A percentile compares a stretch with the other conserved stretches of the same genome.
phyloP scores from a whole-genome alignment of 2,797 vertebrate genomes.

The Ataeniobius toweri region DNA sequence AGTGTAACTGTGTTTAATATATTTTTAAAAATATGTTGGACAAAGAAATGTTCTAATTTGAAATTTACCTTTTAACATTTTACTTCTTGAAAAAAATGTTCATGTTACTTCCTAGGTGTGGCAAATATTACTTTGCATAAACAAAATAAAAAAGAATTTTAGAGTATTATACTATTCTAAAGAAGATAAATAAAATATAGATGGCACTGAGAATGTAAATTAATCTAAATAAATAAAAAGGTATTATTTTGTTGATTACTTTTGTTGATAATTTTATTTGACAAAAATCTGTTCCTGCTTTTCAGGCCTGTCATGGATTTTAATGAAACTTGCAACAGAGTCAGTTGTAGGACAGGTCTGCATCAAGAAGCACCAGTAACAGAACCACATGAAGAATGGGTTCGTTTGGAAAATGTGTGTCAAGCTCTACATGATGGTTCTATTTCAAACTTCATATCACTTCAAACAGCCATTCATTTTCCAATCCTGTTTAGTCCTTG shows the following conservation, averaged over 20 bases:
- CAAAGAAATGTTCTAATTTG: background rate
- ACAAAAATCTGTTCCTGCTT: too few relatives aligned
- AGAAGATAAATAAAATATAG: background rate
- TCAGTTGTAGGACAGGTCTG: background rate
- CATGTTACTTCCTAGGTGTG: background rate
- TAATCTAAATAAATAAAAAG: background rate
- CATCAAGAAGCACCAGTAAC: background rate
- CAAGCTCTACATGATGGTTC: background rate
- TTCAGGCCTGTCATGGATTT: too few relatives aligned
- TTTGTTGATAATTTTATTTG: too few relatives aligned
- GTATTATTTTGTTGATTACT: too few relatives aligned
- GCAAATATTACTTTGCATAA: background rate
- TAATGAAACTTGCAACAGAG: too few relatives aligned
- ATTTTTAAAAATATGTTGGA: too few relatives aligned
- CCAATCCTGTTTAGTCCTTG: background rate
- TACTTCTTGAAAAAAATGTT: too few relatives aligned
- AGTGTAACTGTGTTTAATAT: too few relatives aligned
- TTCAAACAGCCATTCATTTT: background rate
- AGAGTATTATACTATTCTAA: background rate
- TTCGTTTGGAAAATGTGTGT: background rate
- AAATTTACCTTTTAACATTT: background rate
- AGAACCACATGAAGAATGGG: background rate
- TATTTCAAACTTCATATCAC: background rate
- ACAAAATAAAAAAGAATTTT: background rate
- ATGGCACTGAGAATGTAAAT: background rate